phyloP scores from a whole-genome alignment of 2,113 vertebrate species.

The pig (Sus scrofa) region T2T-Sscrofa CM000817.6:64177501-64178000 shows the following conservation, averaged over 20 bases:
- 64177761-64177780: not conserved
- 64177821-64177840: not conserved
- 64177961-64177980: not conserved
- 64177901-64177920: not conserved
- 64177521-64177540: not conserved
- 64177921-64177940: not conserved
- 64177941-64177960: not conserved
- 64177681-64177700: fast-evolving
- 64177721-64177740: not conserved
- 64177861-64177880: not conserved
- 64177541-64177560: fast-evolving
- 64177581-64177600: not conserved
- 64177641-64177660: fast-evolving
- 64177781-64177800: not conserved
- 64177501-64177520: fast-evolving
- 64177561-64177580: not conserved
- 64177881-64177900: not conserved
- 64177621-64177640: not conserved
- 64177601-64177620: not conserved
- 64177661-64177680: not conserved
- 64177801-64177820: conserved; percentile 18
- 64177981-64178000: not conserved
- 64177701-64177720: not conserved
- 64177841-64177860: too few species aligned
- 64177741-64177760: not conserved